A percentile compares a stretch with the other conserved stretches of the same genome.
Evolutionary conservation across 2,113 vertebrate genomes (phyloP).

Genomic region (Erpornis zantholeuca): DNA sequence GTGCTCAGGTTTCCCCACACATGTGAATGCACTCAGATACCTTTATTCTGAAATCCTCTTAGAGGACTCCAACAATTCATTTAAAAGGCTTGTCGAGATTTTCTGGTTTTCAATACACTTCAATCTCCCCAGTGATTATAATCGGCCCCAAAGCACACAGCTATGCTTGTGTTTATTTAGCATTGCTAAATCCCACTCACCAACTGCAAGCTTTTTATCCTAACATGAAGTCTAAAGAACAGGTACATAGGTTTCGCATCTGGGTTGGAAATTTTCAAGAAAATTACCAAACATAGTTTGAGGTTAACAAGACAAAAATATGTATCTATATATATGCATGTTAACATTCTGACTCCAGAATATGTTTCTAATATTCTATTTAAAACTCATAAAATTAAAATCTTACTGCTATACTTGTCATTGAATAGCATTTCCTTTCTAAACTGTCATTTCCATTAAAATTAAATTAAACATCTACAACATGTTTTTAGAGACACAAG

Average conservation of each 20-base stretch:
- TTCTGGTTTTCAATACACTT: slow-evolving; percentile 11
- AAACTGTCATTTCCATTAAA: background rate
- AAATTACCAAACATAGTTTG: background rate
- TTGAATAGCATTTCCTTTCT: background rate
- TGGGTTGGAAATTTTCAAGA: background rate
- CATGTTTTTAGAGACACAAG: background rate
- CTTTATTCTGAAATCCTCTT: background rate
- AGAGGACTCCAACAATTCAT: background rate
- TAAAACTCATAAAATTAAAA: background rate
- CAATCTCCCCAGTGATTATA: background rate
- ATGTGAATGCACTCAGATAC: background rate
- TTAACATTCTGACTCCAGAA: background rate
- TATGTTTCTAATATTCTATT: background rate
- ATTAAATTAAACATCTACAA: background rate
- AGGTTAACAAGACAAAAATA: background rate
- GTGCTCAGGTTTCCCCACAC: background rate
- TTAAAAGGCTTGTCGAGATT: background rate
- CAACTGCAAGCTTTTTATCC: background rate
- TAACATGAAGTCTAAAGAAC: background rate
- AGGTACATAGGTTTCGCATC: background rate
- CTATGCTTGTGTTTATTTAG: background rate
- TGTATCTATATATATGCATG: background rate
- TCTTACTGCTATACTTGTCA: background rate
- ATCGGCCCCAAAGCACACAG: background rate
- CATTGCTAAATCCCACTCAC: background rate